A percentile compares a stretch with the other conserved stretches of the same genome.
Evolutionary conservation across 2,113 vertebrate species (phyloP).

Genomic region (Leucosticte australis): DNA sequence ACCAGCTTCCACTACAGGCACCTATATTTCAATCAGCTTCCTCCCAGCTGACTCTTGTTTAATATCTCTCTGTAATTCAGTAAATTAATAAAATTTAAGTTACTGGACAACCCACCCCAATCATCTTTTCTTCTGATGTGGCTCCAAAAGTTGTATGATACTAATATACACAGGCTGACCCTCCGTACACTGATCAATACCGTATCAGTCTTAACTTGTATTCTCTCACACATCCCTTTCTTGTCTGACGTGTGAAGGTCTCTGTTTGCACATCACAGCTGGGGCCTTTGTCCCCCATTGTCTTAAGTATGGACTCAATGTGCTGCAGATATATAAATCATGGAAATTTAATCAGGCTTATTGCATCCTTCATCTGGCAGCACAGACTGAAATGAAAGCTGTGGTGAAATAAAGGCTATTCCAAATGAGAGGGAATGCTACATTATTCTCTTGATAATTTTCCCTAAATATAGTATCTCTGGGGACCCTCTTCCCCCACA

Average conservation of each 20-base stretch:
- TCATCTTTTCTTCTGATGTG: not conserved
- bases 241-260: not conserved
- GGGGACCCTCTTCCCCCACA: not conserved
- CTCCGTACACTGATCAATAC: not conserved
- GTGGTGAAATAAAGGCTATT: not conserved
- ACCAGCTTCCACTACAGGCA: not conserved
- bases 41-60: not conserved
- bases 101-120: not conserved
- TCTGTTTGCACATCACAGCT: conserved; percentile 17
- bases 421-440: not conserved
- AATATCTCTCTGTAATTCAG: not conserved
- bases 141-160: not conserved
- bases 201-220: not conserved
- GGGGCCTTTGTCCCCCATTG: conserved; percentile 15
- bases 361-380: conserved; percentile 47
- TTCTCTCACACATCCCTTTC: not conserved
- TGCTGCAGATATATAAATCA: conserved; percentile 54
- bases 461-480: not conserved
- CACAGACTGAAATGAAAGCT: not conserved
- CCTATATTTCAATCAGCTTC: not conserved
- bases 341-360: conserved; percentile 61
- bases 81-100: not conserved
- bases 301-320: conserved; percentile 20
- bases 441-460: not conserved
- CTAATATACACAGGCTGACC: not conserved